These are phyloP conservation scores for Limonius californicus DNA, from an alignment of 1,140 invertebrate genomes.

Conservation along the genomic window DNA sequence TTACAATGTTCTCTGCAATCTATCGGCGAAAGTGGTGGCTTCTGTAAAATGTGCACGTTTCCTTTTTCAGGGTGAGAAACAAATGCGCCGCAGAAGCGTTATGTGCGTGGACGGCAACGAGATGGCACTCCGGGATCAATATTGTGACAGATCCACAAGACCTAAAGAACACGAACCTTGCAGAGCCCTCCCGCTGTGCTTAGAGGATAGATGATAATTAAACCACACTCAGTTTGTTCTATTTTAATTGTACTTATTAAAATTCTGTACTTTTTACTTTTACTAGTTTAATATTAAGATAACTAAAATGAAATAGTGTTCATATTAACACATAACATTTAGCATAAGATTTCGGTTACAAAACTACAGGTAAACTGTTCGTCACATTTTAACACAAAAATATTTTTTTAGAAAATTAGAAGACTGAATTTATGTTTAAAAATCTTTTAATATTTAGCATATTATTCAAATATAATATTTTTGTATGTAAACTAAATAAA, in stretches of 20 bases:
- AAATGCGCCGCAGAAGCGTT: slow-evolving; percentile 61
- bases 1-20: background rate
- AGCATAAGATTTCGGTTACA: too few species aligned
- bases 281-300: background rate
- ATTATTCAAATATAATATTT: too few species aligned
- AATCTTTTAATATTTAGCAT: too few species aligned
- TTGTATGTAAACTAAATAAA: background rate
- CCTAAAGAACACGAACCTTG: slow-evolving; percentile 64
- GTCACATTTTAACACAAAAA: too few species aligned
- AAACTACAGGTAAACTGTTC: too few species aligned
- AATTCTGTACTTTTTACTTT: too few species aligned
- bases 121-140: slow-evolving; percentile 64
- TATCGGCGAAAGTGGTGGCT: too few species aligned
- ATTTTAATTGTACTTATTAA: background rate
- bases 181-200: slow-evolving; percentile 56
- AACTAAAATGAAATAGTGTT: background rate
- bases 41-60: too few species aligned
- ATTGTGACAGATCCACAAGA: slow-evolving; percentile 56
- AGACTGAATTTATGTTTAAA: too few species aligned
- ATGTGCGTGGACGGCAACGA: slow-evolving; percentile 69
- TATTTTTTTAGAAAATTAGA: too few species aligned
- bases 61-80: slow-evolving; percentile 46
- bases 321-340: too few species aligned
- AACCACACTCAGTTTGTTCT: background rate
- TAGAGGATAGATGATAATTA: slow-evolving; percentile 9